Percentiles rank a stretch among this genome's conserved stretches.
Evolutionary conservation across 1,140 invertebrate species (phyloP).

Genomic region (Eueides isabella): DNA sequence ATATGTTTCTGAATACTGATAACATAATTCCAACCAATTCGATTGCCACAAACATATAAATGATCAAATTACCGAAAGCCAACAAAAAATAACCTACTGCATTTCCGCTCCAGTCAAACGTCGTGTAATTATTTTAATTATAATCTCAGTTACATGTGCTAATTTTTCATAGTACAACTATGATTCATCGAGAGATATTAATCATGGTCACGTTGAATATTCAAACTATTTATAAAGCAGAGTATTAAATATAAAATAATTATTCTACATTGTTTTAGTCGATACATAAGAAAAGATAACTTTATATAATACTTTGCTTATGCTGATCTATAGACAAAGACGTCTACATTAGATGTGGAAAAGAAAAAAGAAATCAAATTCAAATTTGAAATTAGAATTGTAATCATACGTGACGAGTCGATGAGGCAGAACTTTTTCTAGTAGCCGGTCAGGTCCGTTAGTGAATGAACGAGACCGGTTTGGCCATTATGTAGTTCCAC

Average conservation of each 20-base stretch:
- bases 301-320: not conserved
- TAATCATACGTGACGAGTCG: constrained; percentile 42
- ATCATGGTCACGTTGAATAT: constrained; percentile 29
- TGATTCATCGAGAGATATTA: constrained; percentile 38
- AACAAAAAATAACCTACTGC: constrained; percentile 40
- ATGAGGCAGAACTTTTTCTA: constrained; percentile 50
- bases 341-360: not conserved
- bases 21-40: not conserved
- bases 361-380: not conserved
- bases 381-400: constrained; percentile 37
- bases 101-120: constrained; percentile 40
- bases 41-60: not conserved
- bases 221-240: constrained; percentile 11
- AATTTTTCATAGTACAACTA: constrained; percentile 40
- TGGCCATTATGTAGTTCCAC: constrained; percentile 58
- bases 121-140: constrained; percentile 43
- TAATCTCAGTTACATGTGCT: constrained; percentile 31
- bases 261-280: not conserved
- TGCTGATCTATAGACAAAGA: not conserved
- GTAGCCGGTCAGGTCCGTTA: constrained; percentile 55
- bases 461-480: constrained; percentile 76
- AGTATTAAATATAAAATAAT: not conserved
- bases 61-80: constrained; percentile 20
- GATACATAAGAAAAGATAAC: too few species aligned
- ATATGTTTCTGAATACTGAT: not conserved